phyloP scores from a whole-genome alignment of 1,140 invertebrate genomes.

The Colletes gigas region DNA sequence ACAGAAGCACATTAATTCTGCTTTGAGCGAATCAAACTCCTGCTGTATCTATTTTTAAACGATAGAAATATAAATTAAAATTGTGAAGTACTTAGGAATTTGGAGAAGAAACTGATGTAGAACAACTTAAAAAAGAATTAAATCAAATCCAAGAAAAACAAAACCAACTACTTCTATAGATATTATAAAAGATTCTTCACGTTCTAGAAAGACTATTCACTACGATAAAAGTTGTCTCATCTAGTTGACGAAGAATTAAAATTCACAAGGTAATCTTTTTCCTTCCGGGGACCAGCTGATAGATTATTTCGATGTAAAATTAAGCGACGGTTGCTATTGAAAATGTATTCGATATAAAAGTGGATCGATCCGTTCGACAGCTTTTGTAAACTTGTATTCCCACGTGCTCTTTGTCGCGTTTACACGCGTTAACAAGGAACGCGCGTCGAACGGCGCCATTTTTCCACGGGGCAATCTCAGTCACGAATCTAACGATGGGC shows the following conservation, averaged over 20 bases:
- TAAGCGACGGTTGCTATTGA: background rate
- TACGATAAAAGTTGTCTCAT: background rate
- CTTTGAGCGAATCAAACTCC: too few species aligned
- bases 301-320: background rate
- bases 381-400: conserved; percentile 31
- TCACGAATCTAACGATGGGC: conserved; percentile 51
- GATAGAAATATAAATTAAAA: too few species aligned
- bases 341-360: background rate
- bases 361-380: conserved; percentile 7
- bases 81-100: too few species aligned
- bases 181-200: too few species aligned
- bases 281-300: background rate
- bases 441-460: conserved; percentile 36
- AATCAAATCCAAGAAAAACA: too few species aligned
- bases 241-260: too few species aligned
- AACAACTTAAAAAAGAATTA: too few species aligned
- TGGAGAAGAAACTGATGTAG: too few species aligned
- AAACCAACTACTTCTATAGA: too few species aligned
- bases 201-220: too few species aligned
- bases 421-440: conserved; percentile 43
- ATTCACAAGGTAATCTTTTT: background rate
- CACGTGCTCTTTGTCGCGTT: conserved; percentile 38
- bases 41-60: too few species aligned
- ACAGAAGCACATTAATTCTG: too few species aligned
- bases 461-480: conserved; percentile 60